phyloP scores from a whole-genome alignment of 1,140 invertebrate species.

The Drosophila parvula region DNA sequence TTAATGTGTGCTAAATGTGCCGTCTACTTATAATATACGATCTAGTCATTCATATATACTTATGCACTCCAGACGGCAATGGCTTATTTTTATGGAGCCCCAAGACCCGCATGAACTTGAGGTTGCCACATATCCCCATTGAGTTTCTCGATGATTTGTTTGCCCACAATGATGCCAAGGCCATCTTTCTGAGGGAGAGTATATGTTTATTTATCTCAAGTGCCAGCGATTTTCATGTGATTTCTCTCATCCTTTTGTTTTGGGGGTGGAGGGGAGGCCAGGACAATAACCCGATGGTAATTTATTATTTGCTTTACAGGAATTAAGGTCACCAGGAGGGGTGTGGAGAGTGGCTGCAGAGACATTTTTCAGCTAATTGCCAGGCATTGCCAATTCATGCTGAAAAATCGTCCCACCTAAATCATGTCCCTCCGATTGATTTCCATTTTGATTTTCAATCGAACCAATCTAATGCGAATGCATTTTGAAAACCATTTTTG shows the following conservation, averaged over 20 bases:
- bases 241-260: constrained; percentile 30
- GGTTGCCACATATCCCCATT: constrained; percentile 1
- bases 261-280: background rate
- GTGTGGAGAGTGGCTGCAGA: background rate
- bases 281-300: constrained; percentile 43
- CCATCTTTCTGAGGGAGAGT: constrained; percentile 38
- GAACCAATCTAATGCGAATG: constrained; percentile 43
- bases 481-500: constrained; percentile 9
- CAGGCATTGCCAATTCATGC: constrained; percentile 26
- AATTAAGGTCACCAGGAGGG: constrained; percentile 10
- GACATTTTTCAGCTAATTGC: constrained; percentile 30
- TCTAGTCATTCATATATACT: constrained; percentile 56
- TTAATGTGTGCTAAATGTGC: constrained; percentile 79
- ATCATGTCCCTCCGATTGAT: constrained; percentile 38
- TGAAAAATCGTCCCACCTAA: constrained; percentile 21
- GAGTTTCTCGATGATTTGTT: constrained; percentile 54
- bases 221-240: constrained; percentile 58
- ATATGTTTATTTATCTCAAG: constrained; percentile 55
- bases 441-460: constrained; percentile 45
- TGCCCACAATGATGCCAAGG: constrained; percentile 59
- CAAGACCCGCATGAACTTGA: constrained; percentile 37
- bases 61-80: constrained; percentile 40
- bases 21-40: constrained; percentile 68
- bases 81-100: constrained; percentile 54
- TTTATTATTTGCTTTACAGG: constrained; percentile 29